phyloP scores from a whole-genome alignment of 2,888 invertebrate species.

The Agrilus biguttatus region DNA sequence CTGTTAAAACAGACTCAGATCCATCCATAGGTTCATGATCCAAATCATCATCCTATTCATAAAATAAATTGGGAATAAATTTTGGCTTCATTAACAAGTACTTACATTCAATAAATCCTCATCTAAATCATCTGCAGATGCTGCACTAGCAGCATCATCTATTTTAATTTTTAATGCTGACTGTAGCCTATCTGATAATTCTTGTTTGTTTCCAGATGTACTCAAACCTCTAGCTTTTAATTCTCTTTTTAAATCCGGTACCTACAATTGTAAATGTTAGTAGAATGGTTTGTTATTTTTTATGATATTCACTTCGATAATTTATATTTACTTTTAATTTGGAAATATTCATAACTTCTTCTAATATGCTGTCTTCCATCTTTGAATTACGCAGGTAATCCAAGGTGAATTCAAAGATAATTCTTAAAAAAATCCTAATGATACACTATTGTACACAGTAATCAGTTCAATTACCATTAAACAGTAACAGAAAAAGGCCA shows the following conservation, averaged over 20 bases:
- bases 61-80: conserved; percentile 5
- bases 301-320: background rate
- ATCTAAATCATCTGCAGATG: conserved; percentile 38
- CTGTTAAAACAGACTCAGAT: conserved; percentile 23
- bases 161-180: conserved; percentile 39
- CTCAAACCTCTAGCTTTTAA: conserved; percentile 63
- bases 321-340: conserved; percentile 7
- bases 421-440: too few species aligned
- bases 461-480: too few species aligned
- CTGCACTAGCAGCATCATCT: conserved; percentile 18
- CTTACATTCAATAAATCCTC: conserved; percentile 41
- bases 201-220: conserved; percentile 66
- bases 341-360: conserved; percentile 7
- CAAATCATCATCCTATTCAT: conserved; percentile 23
- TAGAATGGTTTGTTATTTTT: background rate
- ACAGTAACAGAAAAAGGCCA: too few species aligned
- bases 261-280: conserved; percentile 36
- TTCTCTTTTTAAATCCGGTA: conserved; percentile 71
- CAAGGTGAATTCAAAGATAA: too few species aligned
- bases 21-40: conserved; percentile 21
- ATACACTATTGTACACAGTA: too few species aligned
- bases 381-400: background rate
- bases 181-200: conserved; percentile 63
- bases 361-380: conserved; percentile 6
- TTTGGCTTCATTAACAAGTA: conserved; percentile 2